Evolutionary conservation across 2,113 vertebrate genomes (phyloP).

Genomic region (Cavia porcellus): DNA sequence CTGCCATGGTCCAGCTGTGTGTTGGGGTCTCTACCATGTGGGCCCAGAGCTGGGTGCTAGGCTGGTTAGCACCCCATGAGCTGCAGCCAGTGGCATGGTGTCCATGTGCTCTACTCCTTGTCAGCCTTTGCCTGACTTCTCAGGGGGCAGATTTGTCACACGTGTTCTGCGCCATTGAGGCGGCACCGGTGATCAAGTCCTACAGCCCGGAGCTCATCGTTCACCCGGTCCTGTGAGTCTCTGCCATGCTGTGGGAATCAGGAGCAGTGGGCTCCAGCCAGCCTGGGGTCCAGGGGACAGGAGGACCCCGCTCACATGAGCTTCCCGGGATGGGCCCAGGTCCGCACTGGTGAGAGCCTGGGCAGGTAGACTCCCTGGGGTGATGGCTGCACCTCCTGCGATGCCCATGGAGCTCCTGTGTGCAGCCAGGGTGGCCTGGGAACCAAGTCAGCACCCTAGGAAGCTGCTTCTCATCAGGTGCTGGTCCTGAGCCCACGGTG

Average conservation of each 20-base stretch:
- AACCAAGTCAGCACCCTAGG: neutral
- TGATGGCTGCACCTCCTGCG: neutral
- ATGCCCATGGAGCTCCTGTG: neutral
- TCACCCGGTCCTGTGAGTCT: slow-evolving; percentile 97
- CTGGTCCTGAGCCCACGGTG: neutral
- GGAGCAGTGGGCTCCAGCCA: neutral
- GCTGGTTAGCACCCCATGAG: too few relatives aligned
- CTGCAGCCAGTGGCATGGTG: neutral
- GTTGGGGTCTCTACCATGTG: too few relatives aligned
- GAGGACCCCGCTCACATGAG: neutral
- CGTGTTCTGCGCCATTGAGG: slow-evolving; percentile 98
- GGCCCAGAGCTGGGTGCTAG: fast-evolving
- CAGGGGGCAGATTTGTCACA: slow-evolving; percentile 98
- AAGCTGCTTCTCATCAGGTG: neutral
- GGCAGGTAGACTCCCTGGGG: neutral
- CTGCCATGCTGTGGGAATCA: fast-evolving
- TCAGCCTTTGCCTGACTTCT: slow-evolving; percentile 54
- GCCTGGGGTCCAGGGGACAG: neutral
- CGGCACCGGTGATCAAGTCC: slow-evolving; percentile 96
- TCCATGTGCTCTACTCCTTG: fast-evolving
- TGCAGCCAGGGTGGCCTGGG: neutral
- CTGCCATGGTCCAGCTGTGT: neutral
- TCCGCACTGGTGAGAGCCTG: neutral
- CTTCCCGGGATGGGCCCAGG: neutral
- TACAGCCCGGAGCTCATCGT: slow-evolving; percentile 99